Evolutionary conservation across 2,888 invertebrate genomes (phyloP), one percentile per base, ranked within the genome.

Genomic region (Galerucella calmariensis): DNA sequence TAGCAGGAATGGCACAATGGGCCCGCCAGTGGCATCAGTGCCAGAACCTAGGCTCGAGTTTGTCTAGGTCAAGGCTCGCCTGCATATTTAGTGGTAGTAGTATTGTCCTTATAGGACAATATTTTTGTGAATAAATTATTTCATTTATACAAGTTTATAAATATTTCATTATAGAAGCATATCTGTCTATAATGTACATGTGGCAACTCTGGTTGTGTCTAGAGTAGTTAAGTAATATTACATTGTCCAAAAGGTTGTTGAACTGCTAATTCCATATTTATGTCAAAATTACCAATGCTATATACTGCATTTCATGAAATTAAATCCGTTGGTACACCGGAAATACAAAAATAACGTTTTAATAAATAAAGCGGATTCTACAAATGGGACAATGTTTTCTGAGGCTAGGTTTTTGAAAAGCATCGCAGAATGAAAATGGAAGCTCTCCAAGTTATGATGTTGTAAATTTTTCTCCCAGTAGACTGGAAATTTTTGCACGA

Each of bases 251-350:
- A 63, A 74, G 77, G 78, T 77, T 75, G 73, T 62, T 74, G 77
- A 74, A 75, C 77, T 77, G 75, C 72, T 74, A 74, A 79, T 75
- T 75, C 73, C 73, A 77, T 78, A 77, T 74, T 75, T 72, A 75
- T 77, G 73, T 77, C 72, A 76, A 78, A 77, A 74, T 74, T 75
- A 74, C 65, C 48, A 75, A 66, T 74, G 72, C 63, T 67, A 16
- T 20, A 20, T 71, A 59, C 66, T 72, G 65, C 68, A 69, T 48
- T 62, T 75, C 12, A 75, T 75, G 35, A 72, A 67, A 68, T 68
- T 71, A 63, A 69, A 65, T 72, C 63, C 53, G 63, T 44, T 71
- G 62, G 51, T 62, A 62, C 44, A 74, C 56, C 71, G 74, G 71
- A 74, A 74, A 66, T 62, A 62, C 67, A 51, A 62, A 65, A 71